These are phyloP conservation scores for Phylloscopus trochiloides DNA, from an alignment of 2,113 vertebrate species.

Conservation along the genomic window DNA sequence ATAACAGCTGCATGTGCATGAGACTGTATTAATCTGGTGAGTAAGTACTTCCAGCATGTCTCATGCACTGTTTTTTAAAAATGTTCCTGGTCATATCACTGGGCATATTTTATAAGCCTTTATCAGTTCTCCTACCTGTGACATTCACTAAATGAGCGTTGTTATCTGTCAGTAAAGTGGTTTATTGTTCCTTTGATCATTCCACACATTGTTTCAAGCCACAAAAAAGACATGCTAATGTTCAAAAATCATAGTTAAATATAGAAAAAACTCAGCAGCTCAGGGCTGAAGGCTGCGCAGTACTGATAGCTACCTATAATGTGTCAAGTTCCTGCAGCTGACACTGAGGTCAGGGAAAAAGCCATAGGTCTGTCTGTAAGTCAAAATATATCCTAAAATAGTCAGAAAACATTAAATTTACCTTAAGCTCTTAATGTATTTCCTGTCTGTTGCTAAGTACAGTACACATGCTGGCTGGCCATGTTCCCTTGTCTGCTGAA, in stretches of 20 bases:
- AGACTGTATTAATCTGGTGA: background rate
- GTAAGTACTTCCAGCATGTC: background rate
- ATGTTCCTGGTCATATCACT: background rate
- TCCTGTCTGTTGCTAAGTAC: background rate
- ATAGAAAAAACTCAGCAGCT: background rate
- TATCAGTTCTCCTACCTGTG: background rate
- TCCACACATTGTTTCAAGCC: background rate
- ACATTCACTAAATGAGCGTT: constrained; percentile 4
- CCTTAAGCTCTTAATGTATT: background rate
- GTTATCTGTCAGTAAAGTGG: background rate
- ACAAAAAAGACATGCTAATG: background rate
- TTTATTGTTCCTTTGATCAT: constrained; percentile 26
- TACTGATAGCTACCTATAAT: background rate
- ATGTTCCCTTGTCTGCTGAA: background rate
- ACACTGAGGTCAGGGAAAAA: background rate
- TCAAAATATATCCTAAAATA: background rate
- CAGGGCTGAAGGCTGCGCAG: background rate
- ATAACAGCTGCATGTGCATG: background rate
- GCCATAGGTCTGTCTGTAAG: background rate
- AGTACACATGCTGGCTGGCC: background rate
- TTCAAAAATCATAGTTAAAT: background rate
- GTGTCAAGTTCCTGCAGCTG: background rate
- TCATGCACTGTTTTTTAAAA: background rate
- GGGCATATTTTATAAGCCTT: background rate
- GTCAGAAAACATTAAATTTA: background rate